Evolutionary conservation across 1,140 invertebrate species (phyloP).

Genomic region (Oryctes rhinoceros): DNA sequence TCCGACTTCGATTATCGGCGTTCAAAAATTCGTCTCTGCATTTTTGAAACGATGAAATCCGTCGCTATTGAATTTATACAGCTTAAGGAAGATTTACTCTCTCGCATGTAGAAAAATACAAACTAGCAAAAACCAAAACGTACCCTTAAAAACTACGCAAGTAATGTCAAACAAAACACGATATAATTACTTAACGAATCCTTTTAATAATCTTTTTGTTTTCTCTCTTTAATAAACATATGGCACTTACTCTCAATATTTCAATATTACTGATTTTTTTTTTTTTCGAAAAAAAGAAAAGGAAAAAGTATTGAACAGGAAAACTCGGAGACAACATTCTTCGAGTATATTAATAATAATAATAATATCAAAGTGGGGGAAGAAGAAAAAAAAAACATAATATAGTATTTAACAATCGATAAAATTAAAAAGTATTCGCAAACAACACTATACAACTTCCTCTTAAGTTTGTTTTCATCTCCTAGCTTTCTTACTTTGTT

Average conservation of each 20-base stretch:
- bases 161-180: background rate
- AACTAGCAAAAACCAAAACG: no score
- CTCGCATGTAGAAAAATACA: no score
- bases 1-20: no score
- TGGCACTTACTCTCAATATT: slow-evolving; percentile 23
- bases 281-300: background rate
- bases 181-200: background rate
- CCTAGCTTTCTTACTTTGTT: background rate
- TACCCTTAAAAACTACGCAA: no score
- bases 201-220: slow-evolving; percentile 17
- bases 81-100: no score
- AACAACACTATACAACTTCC: slow-evolving; percentile 8
- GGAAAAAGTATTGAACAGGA: background rate
- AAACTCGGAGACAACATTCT: background rate
- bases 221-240: slow-evolving; percentile 21
- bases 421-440: slow-evolving; percentile 22
- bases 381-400: background rate
- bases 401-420: slow-evolving; percentile 20
- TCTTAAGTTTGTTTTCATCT: background rate
- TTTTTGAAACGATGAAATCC: no score
- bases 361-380: slow-evolving; percentile 10
- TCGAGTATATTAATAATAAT: background rate
- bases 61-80: no score
- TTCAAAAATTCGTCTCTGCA: no score
- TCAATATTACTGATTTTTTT: background rate